phyloP scores from a whole-genome alignment of 64 coral and sea anemone genomes.

The Platygyra sinensis region DNA sequence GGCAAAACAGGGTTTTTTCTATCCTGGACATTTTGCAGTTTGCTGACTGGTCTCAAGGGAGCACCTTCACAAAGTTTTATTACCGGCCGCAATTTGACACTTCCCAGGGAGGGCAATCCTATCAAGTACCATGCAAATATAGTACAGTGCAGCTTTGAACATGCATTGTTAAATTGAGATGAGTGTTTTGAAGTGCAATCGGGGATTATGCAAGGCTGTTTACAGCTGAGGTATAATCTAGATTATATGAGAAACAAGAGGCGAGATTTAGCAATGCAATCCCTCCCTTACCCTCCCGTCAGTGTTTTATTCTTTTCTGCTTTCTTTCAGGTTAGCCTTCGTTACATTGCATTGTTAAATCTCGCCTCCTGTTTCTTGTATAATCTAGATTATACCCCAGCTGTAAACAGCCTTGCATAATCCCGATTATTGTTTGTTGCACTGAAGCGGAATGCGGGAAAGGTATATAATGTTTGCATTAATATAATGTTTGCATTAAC shows the following conservation, averaged over 20 bases:
- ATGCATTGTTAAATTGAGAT: slow-evolving; percentile 51
- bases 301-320: no score
- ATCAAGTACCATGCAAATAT: no score
- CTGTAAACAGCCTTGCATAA: slow-evolving; percentile 44
- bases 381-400: neutral
- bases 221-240: neutral
- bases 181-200: slow-evolving; percentile 36
- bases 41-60: slow-evolving; percentile 49
- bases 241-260: no score
- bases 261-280: no score
- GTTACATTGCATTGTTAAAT: slow-evolving; percentile 29
- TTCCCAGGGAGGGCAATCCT: neutral
- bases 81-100: slow-evolving; percentile 16
- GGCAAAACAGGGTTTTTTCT: neutral
- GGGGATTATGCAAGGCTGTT: slow-evolving; percentile 65
- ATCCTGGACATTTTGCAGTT: slow-evolving; percentile 22
- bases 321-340: no score
- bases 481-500: no score
- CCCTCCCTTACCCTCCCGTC: no score
- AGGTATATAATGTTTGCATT: no score
- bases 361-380: neutral
- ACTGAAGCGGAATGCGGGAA: no score
- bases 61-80: no score
- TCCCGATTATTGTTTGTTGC: no score
- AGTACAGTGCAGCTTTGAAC: slow-evolving; percentile 3